Conservation (phyloP, 2,888 invertebrate genomes). For the Actias luna region DNA sequence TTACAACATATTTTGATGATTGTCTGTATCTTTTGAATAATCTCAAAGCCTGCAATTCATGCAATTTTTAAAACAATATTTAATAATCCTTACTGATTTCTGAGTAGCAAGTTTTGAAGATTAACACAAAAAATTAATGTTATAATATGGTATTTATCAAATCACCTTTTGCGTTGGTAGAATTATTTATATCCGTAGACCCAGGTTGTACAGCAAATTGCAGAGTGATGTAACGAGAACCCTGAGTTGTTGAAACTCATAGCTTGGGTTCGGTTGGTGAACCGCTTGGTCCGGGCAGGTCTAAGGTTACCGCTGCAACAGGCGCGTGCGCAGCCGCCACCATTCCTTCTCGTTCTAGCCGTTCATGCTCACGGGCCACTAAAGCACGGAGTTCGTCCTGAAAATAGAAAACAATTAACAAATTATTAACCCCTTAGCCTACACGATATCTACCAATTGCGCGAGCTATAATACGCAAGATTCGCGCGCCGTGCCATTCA, state of each 20-base stretch:
- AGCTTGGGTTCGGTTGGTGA: conserved; percentile 42
- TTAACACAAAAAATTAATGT: too few species aligned
- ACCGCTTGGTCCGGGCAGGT: conserved; percentile 19
- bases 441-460: too few species aligned
- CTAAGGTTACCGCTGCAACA: conserved; percentile 1
- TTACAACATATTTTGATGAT: too few species aligned
- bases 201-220: not conserved
- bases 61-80: too few species aligned
- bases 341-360: conserved; percentile 62
- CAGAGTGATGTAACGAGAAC: not conserved
- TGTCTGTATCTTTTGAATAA: too few species aligned
- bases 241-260: conserved; percentile 31
- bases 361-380: conserved; percentile 79
- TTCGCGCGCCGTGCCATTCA: too few species aligned
- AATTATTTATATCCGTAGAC: not conserved
- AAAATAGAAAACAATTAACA: conserved; percentile 29
- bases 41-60: too few species aligned
- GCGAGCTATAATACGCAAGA: too few species aligned
- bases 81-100: too few species aligned
- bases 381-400: conserved; percentile 84
- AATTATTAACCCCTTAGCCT: too few species aligned
- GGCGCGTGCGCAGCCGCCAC: conserved; percentile 35
- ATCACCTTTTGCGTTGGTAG: not conserved
- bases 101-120: too few species aligned
- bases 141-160: not conserved